Evolutionary conservation across 2,797 vertebrate genomes (phyloP), one percentile per base, ranked within the genome.

Genomic region (Forpus xanthops): DNA sequence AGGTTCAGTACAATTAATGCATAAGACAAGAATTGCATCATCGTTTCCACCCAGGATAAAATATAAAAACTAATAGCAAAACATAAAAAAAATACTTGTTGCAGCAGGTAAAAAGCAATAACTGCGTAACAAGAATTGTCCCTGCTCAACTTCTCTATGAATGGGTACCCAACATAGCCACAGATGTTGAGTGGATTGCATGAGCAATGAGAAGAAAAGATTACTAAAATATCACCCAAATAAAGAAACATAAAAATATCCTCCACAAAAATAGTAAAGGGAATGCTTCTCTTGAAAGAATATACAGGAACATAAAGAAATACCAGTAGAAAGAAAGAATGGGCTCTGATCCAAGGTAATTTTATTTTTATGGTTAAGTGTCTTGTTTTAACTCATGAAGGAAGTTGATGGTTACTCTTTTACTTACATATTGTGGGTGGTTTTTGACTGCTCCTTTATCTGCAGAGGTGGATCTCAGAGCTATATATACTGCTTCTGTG

Each of bases 61-160:
- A 70, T n/a, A 68, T 2, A 4, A 30, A 24, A 79, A 50, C 4
- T 45, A 33, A 80, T 53, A 35, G 9, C 24, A 15, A 30, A 24
- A 9, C 8, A 5, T 6, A 18, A 30, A 5, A 37, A 37, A 16
- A 6, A 13, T 2, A 1, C 5, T 37, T 13, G 1, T 35, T 56
- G 15, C 10, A 41, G 8, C 5, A 62, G 16, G 8, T 17, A 44
- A 66, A 61, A 79, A 41, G 2, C 15, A 71, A 10, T 8, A 58
- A 7, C 24, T 24, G 11, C 7, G 8, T 20, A 19, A 19, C 2
- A 62, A 8, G 8, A 65, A 53, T 53, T 55, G 13, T 42, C 27
- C 5, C 5, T 37, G 20, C 7, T 71, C 25, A 35, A 4, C 4
- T 62, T 7, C 28, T 80, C 31, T 10, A 3, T 66, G 15, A 71